phyloP scores from a whole-genome alignment of 2,797 vertebrate genomes.

The Astyanax mexicanus region DNA sequence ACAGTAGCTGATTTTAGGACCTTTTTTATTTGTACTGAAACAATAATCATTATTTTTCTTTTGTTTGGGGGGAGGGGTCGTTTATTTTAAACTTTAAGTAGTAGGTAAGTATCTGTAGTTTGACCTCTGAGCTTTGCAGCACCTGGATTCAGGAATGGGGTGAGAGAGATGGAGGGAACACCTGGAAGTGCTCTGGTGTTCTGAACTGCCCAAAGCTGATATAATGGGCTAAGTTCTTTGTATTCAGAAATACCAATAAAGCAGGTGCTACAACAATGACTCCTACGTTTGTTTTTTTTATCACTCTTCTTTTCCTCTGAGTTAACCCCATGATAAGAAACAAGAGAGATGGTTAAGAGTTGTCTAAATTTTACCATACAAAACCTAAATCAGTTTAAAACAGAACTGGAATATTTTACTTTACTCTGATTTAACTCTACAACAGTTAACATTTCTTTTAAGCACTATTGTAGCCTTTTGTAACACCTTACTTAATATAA shows the following conservation, averaged over 20 bases:
- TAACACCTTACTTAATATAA: neutral
- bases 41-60: slow-evolving; percentile 62
- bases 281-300: neutral
- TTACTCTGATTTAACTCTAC: too few species aligned
- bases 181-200: neutral
- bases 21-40: slow-evolving; percentile 75
- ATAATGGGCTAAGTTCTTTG: slow-evolving; percentile 4
- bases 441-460: too few species aligned
- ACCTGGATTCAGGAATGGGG: slow-evolving; percentile 8
- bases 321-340: neutral
- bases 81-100: slow-evolving; percentile 56
- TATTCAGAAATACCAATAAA: slow-evolving; percentile 35
- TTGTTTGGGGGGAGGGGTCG: slow-evolving; percentile 56
- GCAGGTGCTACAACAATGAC: slow-evolving; percentile 30
- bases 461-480: neutral
- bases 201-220: neutral
- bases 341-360: neutral
- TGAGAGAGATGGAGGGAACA: neutral
- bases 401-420: too few species aligned
- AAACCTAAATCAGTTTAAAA: too few species aligned
- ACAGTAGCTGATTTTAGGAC: slow-evolving; percentile 63
- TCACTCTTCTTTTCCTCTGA: neutral
- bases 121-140: slow-evolving; percentile 60
- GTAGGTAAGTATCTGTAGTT: slow-evolving; percentile 65
- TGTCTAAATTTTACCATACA: neutral